Evolutionary conservation across 2,888 invertebrate genomes (phyloP), one percentile per base, ranked within the genome.

Genomic region (Hypomecis punctinalis): DNA sequence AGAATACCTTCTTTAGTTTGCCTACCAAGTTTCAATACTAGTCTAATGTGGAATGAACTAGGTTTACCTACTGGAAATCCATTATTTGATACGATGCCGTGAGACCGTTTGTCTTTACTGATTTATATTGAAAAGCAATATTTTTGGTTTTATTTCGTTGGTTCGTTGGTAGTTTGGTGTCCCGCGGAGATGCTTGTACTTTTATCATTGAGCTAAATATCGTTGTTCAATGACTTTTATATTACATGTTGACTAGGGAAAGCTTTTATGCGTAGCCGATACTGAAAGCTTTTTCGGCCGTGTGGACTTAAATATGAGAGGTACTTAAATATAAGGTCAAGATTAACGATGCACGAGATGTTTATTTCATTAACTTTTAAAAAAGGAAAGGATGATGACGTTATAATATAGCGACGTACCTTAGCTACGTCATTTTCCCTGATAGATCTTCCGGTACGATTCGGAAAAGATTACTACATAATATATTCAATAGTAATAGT

Each of bases 1-100:
- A 64, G 55, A 62, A 55, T 58, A 68, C 65, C 57, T 61, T 35
- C 43, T 42, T 54, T 43, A 39, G 43, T 48, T 40, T 59, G 8
- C 37, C 47, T 51, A 64, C 46, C 39, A 58, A 59, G 33, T 37
- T 46, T 59, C 59, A 52, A 23, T n/a, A 39, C 46, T 56, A 55
- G n/a, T 13, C 43, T 39, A 40, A 52, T 33, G 56, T 46, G 33
- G 47, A 63, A 47, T 45, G 37, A 58, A 56, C 56, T 60, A 37
- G 33, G 36, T 36, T 39, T 35, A 33, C 36, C 23, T 60, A 49
- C 36, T 46, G 36, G 37, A 47, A 46, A 59, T 37, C 11, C 13
- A 58, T 57, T 37, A 49, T 59, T 54, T 49, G 23, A 35, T 47
- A 49, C 33, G 11, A 48, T 37, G 37, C 10, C 37, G 49, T 45